phyloP scores from a whole-genome alignment of 2,888 invertebrate species.

The Orthosia incerta region DNA sequence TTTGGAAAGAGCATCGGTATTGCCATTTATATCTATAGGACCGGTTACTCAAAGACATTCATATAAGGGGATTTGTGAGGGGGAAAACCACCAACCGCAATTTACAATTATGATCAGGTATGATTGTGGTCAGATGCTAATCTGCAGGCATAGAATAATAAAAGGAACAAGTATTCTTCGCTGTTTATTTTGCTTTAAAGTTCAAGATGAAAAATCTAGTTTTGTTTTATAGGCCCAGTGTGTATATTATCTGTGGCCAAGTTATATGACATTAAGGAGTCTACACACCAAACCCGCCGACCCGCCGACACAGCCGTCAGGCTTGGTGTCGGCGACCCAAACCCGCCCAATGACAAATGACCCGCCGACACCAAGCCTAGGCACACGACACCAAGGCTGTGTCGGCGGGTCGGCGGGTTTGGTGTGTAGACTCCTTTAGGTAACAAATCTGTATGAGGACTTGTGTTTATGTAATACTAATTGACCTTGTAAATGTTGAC shows the following conservation, averaged over 20 bases:
- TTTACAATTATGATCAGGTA: constrained; percentile 17
- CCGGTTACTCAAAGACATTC: background rate
- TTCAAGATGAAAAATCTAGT: constrained; percentile 3
- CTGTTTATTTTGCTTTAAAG: background rate
- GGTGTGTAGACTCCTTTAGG: no score
- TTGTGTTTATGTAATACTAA: background rate
- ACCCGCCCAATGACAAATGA: no score
- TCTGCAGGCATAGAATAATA: background rate
- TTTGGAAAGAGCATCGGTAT: background rate
- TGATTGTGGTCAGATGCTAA: constrained; percentile 3
- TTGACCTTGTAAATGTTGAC: constrained; percentile 8
- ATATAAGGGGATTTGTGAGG: background rate
- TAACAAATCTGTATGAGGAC: background rate
- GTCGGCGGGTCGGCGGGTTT: no score
- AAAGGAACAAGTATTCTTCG: background rate
- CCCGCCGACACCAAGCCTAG: no score
- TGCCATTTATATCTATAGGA: background rate
- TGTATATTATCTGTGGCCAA: no score
- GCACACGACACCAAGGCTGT: no score
- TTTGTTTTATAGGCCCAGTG: background rate
- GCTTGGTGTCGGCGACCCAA: no score
- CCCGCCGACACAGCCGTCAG: no score
- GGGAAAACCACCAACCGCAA: constrained; percentile 28
- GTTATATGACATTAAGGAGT: background rate
- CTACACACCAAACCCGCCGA: no score